Percentiles rank a stretch among this genome's conserved stretches.
These are phyloP conservation scores for Scopus umbretta DNA, from an alignment of 2,113 vertebrate species.

Conservation along the genomic window DNA sequence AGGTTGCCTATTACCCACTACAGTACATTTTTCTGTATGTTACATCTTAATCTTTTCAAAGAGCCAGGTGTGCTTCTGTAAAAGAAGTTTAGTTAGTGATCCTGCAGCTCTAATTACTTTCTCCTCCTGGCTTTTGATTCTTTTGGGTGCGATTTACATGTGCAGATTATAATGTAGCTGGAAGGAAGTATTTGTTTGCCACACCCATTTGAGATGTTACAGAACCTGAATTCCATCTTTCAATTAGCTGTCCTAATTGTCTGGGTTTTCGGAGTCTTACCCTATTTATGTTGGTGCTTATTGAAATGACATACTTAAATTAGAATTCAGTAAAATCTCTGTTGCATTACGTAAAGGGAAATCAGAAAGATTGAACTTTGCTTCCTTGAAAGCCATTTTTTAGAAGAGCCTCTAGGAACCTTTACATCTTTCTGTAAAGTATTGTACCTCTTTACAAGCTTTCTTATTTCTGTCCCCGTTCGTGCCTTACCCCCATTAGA, in stretches of 20 bases:
- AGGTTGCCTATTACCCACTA: background rate
- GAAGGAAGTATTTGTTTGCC: background rate
- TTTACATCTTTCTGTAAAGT: background rate
- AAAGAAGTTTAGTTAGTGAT: background rate
- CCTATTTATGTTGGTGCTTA: background rate
- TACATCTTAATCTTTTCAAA: background rate
- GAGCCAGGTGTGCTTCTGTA: background rate
- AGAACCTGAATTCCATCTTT: background rate
- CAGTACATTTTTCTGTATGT: background rate
- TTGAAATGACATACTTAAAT: background rate
- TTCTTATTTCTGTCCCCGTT: background rate
- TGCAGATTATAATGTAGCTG: background rate
- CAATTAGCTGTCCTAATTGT: background rate
- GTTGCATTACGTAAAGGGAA: background rate
- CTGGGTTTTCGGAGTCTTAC: background rate
- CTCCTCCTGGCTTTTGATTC: background rate
- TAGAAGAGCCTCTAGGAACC: background rate
- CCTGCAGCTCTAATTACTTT: background rate
- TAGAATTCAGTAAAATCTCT: background rate
- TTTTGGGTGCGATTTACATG: background rate
- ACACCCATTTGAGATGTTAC: background rate
- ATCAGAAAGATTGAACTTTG: background rate
- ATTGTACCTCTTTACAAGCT: background rate
- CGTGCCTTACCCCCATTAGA: background rate
- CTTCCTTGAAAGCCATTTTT: background rate